phyloP scores from a whole-genome alignment of 2,113 vertebrate genomes.

The Albula goreensis region DNA sequence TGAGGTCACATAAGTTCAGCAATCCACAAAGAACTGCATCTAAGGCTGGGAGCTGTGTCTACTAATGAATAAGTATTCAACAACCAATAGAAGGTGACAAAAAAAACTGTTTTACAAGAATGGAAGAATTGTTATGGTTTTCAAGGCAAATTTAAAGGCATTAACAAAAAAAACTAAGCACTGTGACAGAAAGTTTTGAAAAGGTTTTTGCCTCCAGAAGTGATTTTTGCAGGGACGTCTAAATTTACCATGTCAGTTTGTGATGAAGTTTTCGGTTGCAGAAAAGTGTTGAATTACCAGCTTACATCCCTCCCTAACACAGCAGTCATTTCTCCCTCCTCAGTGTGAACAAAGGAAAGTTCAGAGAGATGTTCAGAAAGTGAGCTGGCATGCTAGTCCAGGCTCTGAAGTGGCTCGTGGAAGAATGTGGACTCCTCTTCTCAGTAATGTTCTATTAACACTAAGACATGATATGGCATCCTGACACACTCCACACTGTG shows the following conservation, averaged over 20 bases:
- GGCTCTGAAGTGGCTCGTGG: conserved; percentile 5
- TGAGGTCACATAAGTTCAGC: conserved; percentile 52
- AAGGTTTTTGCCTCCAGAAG: conserved; percentile 23
- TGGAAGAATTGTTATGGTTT: not conserved
- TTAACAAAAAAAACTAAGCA: conserved; percentile 23
- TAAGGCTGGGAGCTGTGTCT: conserved; percentile 35
- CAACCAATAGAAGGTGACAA: conserved; percentile 50
- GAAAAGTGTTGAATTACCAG: conserved; percentile 1
- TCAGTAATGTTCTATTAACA: not conserved
- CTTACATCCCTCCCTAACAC: conserved; percentile 1
- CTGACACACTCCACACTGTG: not conserved
- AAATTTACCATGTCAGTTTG: conserved; percentile 29
- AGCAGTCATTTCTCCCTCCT: conserved; percentile 13
- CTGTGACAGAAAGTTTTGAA: conserved; percentile 1
- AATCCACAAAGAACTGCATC: conserved; percentile 9
- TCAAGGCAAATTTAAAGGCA: not conserved
- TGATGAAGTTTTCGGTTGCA: conserved; percentile 13
- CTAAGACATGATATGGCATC: too few species aligned
- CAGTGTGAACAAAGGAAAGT: conserved; percentile 9
- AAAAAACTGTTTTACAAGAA: not conserved
- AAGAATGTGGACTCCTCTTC: not conserved
- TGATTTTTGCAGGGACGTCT: conserved; percentile 40
- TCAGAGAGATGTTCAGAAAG: not conserved
- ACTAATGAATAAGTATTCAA: conserved; percentile 44
- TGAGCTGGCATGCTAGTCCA: not conserved